A percentile compares a stretch with the other conserved stretches of the same genome.
Conservation (phyloP, 2,888 invertebrate species). For the Nezara viridula region DNA sequence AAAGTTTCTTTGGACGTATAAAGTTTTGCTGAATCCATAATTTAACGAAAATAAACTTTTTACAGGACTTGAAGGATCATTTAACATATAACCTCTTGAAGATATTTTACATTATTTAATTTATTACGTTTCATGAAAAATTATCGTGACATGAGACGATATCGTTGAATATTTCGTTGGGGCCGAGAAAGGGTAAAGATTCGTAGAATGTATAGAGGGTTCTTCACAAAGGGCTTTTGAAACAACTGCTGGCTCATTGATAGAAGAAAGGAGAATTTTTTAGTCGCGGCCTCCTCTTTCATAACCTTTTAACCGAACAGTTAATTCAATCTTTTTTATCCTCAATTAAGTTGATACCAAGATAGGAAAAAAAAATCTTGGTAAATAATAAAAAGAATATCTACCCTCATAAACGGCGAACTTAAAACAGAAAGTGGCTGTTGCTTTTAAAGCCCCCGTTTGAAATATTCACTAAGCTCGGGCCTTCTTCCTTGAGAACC, state of each 20-base stretch:
- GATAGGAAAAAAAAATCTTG: neutral
- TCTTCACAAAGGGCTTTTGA: neutral
- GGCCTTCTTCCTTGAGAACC: neutral
- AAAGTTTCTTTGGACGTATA: neutral
- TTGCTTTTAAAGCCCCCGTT: conserved; percentile 14
- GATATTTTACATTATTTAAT: neutral
- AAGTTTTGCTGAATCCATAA: neutral
- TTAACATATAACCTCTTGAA: neutral
- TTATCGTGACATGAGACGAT: neutral
- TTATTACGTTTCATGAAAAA: neutral
- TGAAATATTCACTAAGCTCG: conserved; percentile 38
- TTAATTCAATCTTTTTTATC: conserved; percentile 25
- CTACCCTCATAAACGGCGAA: neutral
- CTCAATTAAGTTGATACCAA: conserved; percentile 11
- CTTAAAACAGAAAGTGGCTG: conserved; percentile 31
- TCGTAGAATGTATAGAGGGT: neutral
- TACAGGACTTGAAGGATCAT: neutral
- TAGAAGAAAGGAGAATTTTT: neutral
- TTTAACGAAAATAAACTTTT: neutral
- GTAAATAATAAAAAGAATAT: conserved; percentile 41
- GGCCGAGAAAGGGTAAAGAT: neutral
- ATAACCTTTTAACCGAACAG: conserved; percentile 15
- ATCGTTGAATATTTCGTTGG: conserved; percentile 1
- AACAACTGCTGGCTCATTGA: neutral
- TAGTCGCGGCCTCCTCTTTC: neutral